These are phyloP conservation scores for Eleginops maclovinus DNA, from an alignment of 2,113 vertebrate genomes.

Conservation along the genomic window DNA sequence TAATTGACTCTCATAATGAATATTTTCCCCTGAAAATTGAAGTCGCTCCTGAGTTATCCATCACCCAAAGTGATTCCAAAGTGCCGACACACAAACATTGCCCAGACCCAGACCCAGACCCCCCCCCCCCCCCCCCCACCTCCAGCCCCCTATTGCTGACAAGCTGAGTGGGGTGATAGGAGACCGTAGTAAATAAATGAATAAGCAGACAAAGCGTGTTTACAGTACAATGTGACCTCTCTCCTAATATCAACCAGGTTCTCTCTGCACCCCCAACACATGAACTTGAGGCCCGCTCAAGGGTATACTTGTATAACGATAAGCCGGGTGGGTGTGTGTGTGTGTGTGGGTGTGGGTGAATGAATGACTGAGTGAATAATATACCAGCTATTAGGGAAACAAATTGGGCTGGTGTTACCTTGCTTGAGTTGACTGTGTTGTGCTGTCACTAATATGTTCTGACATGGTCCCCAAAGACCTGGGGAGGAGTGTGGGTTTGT, in stretches of 20 bases:
- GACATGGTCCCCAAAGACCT: constrained; percentile 79
- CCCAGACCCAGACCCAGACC: constrained; percentile 62
- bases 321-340: constrained; percentile 47
- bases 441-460: constrained; percentile 80
- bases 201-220: constrained; percentile 83
- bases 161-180: constrained; percentile 71
- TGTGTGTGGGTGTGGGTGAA: constrained; percentile 44
- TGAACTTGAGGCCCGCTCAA: constrained; percentile 84
- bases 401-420: constrained; percentile 77
- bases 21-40: constrained; percentile 44
- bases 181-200: constrained; percentile 82
- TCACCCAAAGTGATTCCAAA: constrained; percentile 56
- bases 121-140: no score
- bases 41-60: constrained; percentile 45
- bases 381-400: constrained; percentile 81
- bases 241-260: constrained; percentile 74
- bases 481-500: constrained; percentile 29
- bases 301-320: constrained; percentile 82
- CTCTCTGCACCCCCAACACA: constrained; percentile 71
- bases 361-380: constrained; percentile 82
- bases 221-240: constrained; percentile 84
- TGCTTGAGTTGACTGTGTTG: constrained; percentile 68
- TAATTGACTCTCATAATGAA: constrained; percentile 52
- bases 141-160: constrained; percentile 70
- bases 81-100: constrained; percentile 36